Conservation (phyloP, 35 echinoderm and acorn worm genomes). For the Lytechinus variegatus region DNA sequence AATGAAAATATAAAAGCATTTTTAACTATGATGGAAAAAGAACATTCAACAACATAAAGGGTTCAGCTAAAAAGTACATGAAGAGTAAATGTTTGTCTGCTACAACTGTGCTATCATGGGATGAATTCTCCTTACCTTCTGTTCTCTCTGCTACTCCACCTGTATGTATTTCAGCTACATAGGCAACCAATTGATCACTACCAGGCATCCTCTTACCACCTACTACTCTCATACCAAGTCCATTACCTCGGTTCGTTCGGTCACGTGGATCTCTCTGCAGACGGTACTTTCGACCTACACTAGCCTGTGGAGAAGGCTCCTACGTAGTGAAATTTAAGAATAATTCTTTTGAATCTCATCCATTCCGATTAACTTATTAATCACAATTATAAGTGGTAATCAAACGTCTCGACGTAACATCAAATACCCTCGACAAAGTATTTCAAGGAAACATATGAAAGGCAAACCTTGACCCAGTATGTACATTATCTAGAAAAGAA, state of each 20-base stretch:
- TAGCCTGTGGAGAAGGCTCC: slow-evolving; percentile 36
- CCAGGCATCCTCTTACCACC: slow-evolving; percentile 93
- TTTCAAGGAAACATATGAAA: too few relatives aligned
- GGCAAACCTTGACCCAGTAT: too few relatives aligned
- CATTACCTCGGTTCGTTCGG: slow-evolving; percentile 75
- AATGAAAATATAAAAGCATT: too few relatives aligned
- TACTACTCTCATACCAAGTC: slow-evolving; percentile 85
- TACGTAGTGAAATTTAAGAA: not conserved
- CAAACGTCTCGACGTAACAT: too few relatives aligned
- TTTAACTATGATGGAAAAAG: too few relatives aligned
- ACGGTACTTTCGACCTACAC: slow-evolving; percentile 59
- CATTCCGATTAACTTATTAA: not conserved
- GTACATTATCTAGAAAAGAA: too few relatives aligned
- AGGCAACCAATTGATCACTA: slow-evolving; percentile 87
- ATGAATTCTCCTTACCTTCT: slow-evolving; percentile 46
- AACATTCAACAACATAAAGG: too few relatives aligned
- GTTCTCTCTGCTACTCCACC: slow-evolving; percentile 84
- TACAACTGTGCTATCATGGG: not conserved
- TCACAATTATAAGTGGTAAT: too few relatives aligned
- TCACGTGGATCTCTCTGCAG: slow-evolving; percentile 75
- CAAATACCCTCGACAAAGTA: too few relatives aligned
- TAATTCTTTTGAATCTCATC: too few relatives aligned
- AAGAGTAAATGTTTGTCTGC: too few relatives aligned
- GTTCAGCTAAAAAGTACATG: too few relatives aligned
- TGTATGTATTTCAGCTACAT: slow-evolving; percentile 81